Evolutionary conservation across 2,113 vertebrate species (phyloP), one percentile per base, ranked within the genome.

Genomic region (Saiga tatarica): DNA sequence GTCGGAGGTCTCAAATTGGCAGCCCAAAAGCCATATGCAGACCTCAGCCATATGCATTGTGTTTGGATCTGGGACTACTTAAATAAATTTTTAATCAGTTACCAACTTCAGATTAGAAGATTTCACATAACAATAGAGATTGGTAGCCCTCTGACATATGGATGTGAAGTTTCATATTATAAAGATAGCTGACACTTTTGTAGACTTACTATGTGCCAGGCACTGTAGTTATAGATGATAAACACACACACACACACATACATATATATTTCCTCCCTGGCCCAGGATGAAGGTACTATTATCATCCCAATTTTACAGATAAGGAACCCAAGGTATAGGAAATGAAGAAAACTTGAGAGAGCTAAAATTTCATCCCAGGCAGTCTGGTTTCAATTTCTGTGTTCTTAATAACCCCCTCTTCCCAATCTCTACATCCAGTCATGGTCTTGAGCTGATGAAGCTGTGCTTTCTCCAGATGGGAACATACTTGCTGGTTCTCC

Each of bases 191-290:
- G n/a, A 60, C 50, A 26, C 21, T 81, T 21, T 21, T 6, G 71
- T 25, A 82, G 50, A 60, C 57, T 33, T 36, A 39, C 30, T n/a
- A 3, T 45, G 53, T 57, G 53, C n/a, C 26, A 28, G 33, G 62
- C 17, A 30, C 39, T 17, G 15, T 13, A n/a, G 26, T 47, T 71
- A 15, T 30, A 67, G 64, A 16, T 33, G 30, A 8, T n/a, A 17
- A 0, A 53, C 0, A 21, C 2, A 55, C 0, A 47, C 45, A 47
- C 47, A 47, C 47, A 47, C 47, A 47, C 47, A 47, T 0, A 9
- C 52, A 53, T 0, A 21, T 50, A 3, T 79, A 50, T 33, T 15
- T 17, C 23, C 4, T 39, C 9, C 2, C 53, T 3, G 5, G 2
- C 47, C 30, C 19, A 25, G 25, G 57, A 93, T 13, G 28, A 71